Evolutionary conservation across 2,113 vertebrate species (phyloP).

Genomic region (Oryzias javanicus): DNA sequence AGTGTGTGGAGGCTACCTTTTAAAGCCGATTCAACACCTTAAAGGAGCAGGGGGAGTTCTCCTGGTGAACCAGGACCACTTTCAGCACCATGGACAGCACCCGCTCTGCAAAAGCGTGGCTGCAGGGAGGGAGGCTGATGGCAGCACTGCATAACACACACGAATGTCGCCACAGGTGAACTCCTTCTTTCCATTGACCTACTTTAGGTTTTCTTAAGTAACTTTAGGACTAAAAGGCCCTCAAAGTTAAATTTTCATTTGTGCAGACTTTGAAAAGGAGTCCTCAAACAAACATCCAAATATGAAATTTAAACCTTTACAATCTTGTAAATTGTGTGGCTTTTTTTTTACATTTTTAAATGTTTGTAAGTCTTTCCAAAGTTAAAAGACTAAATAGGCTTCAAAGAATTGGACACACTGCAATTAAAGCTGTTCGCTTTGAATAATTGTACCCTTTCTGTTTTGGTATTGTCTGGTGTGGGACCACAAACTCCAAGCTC

Average conservation of each 20-base stretch:
- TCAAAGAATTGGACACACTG: no score
- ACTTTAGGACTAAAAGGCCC: conserved; percentile 25
- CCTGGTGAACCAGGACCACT: conserved; percentile 6
- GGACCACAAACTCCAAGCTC: conserved; percentile 8
- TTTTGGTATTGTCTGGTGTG: neutral
- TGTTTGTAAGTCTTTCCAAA: no score
- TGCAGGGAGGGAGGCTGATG: conserved; percentile 14
- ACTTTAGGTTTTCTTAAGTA: conserved; percentile 47
- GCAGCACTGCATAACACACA: conserved; percentile 27
- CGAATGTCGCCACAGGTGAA: conserved; percentile 49
- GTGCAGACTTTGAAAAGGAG: no score
- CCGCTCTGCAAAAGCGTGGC: conserved; percentile 8
- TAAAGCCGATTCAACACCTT: neutral
- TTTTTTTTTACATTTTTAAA: no score
- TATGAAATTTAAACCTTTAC: no score
- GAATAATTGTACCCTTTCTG: neutral
- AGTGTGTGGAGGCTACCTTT: no score
- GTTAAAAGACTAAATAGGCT: no score
- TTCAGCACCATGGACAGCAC: conserved; percentile 20
- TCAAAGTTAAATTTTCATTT: neutral
- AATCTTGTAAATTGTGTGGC: no score
- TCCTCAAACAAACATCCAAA: no score
- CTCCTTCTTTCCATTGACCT: conserved; percentile 42
- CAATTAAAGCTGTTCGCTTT: no score
- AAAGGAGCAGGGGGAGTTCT: neutral